These are phyloP conservation scores for Hydropsyche tenuis DNA, from an alignment of 1,140 invertebrate genomes.

Conservation along the genomic window DNA sequence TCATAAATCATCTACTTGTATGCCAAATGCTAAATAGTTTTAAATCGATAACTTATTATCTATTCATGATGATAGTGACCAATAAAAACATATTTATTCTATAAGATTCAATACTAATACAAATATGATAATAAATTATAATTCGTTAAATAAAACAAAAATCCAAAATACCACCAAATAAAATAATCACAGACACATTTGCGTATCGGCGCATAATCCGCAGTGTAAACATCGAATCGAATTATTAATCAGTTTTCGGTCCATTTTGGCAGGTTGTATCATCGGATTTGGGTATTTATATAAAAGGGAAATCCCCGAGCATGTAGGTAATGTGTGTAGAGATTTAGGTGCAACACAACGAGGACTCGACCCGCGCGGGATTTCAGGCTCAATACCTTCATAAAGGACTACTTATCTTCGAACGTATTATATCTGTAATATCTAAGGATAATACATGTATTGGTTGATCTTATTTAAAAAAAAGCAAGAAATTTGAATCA, in stretches of 20 bases:
- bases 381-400: constrained; percentile 39
- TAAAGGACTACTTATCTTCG: background rate
- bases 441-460: background rate
- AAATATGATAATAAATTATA: too few relatives aligned
- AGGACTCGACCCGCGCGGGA: constrained; percentile 30
- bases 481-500: too few relatives aligned
- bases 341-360: constrained; percentile 41
- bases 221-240: background rate
- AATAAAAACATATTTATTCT: too few relatives aligned
- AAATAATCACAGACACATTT: too few relatives aligned
- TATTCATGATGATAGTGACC: too few relatives aligned
- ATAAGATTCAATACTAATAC: too few relatives aligned
- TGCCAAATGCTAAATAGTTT: too few relatives aligned
- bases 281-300: constrained; percentile 48
- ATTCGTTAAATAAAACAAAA: too few relatives aligned
- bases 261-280: constrained; percentile 32
- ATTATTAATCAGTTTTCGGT: background rate
- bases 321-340: constrained; percentile 50
- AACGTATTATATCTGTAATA: background rate
- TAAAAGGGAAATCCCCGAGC: constrained; percentile 48
- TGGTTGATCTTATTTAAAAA: background rate
- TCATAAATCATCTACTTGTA: too few relatives aligned
- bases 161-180: too few relatives aligned
- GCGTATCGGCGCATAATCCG: too few relatives aligned
- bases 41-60: too few relatives aligned